Base-by-base conservation (phyloP, 2,797 vertebrate species). In the Gadopsis bispinosus region DNA sequence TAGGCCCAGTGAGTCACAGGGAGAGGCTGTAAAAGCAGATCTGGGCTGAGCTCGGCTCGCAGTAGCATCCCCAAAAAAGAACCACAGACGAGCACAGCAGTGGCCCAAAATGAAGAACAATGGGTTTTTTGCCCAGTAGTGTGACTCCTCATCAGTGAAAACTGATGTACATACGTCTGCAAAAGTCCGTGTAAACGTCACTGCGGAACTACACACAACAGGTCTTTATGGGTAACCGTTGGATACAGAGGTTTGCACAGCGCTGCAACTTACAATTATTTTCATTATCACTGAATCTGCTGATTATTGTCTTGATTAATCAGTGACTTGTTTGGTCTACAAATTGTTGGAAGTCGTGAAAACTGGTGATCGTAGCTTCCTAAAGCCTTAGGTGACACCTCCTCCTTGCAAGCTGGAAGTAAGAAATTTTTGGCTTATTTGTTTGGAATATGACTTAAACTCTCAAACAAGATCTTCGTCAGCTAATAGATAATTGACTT, bases 1-100 rank as follows among this genome's bases (percentile, higher is more conserved):
- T 91, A 89, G 89, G 64, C 70, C 77, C 89, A 86, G 66, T 92
- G 91, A 93, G 89, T 93, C 89, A 94, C 84, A 80, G 81, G 85
- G 85, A 88, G 89, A 92, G 88, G 90, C 88, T 86, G 83, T 79
- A 83, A 92, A 92, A 93, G 87, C 84, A 87, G 75, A 81, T 75
- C 74, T 78, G 77, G 59, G 59, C 64, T 73, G 56, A 79, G 75
- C 69, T 75, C 53, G 7, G 79, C 69, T 74, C 59, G 20, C 48
- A 55, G 72, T 47, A 75, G 83, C 80, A 80, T 81, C 80, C 50
- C 56, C 4, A 4, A 79, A 83, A 68, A 68, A 82, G 29, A 71
- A 54, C 55, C 50, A 43, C n/a, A 73, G 65, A 80, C 45, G 47
- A 65, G 61, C 19, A 69, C 65, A 79, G 48, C 19, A 56, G 31